Evolutionary conservation across 1,140 invertebrate species (phyloP).

Genomic region (Aphidius gifuensis): DNA sequence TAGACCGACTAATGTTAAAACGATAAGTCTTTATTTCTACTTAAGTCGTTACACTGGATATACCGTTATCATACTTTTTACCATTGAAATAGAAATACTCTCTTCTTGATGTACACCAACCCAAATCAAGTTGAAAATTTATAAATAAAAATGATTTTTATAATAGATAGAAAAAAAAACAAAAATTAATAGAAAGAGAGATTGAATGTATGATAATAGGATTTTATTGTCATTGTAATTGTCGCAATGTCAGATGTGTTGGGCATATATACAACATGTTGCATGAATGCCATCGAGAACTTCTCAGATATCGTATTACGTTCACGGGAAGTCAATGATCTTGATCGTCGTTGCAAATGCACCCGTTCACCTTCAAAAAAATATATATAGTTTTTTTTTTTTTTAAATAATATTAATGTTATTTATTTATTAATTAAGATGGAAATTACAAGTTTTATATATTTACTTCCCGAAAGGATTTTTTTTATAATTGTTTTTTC

Average conservation of each 20-base stretch:
- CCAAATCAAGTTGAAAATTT: slow-evolving; percentile 1
- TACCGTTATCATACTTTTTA: not conserved
- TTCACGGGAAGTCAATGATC: slow-evolving; percentile 46
- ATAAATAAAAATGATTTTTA: too few species aligned
- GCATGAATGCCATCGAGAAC: not conserved
- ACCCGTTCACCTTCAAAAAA: slow-evolving; percentile 24
- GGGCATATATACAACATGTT: not conserved
- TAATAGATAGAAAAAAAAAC: not conserved
- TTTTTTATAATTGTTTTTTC: too few species aligned
- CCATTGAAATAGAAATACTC: slow-evolving; percentile 20
- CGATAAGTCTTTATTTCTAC: slow-evolving; percentile 4
- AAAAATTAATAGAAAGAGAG: not conserved
- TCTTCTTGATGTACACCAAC: slow-evolving; percentile 10
- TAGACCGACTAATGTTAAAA: too few species aligned
- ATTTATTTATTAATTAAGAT: too few species aligned
- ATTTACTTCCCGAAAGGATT: too few species aligned
- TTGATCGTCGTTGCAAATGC: slow-evolving; percentile 41
- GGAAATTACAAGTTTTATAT: too few species aligned
- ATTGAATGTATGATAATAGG: slow-evolving; percentile 13
- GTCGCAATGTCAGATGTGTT: slow-evolving; percentile 14
- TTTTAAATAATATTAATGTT: too few species aligned
- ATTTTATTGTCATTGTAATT: slow-evolving; percentile 21
- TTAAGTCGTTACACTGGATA: slow-evolving; percentile 12
- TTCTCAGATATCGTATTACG: slow-evolving; percentile 34
- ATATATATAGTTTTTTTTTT: too few species aligned